phyloP scores from a whole-genome alignment of 1,140 invertebrate genomes.

The Goniozus legneri region DNA sequence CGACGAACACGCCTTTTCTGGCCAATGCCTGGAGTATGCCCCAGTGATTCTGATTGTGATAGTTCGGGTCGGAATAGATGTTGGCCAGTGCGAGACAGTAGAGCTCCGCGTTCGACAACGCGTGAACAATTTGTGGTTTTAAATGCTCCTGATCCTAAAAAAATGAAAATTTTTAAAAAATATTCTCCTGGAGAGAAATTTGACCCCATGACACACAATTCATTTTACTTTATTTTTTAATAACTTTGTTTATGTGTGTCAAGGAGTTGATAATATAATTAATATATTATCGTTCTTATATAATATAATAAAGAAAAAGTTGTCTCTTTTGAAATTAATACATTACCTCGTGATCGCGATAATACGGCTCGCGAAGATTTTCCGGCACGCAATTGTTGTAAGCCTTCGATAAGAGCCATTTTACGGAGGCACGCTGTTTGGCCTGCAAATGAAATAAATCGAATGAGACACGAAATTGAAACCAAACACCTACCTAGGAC shows the following conservation, averaged over 20 bases:
- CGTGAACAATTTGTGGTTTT: conserved; percentile 88
- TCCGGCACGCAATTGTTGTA: conserved; percentile 94
- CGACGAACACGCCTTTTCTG: conserved; percentile 85
- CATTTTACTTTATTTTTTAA: no score
- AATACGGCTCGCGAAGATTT: conserved; percentile 91
- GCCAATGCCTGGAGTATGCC: conserved; percentile 89
- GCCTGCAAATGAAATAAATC: conserved; percentile 71
- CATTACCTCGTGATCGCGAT: conserved; percentile 85
- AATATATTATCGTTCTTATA: not conserved
- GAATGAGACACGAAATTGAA: no score
- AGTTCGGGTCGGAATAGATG: conserved; percentile 95
- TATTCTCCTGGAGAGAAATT: not conserved
- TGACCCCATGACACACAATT: not conserved
- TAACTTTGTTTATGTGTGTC: not conserved
- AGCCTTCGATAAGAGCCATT: conserved; percentile 96
- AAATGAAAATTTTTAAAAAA: conserved; percentile 5
- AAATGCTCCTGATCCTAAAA: conserved; percentile 86
- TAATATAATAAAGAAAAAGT: conserved; percentile 5
- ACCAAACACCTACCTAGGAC: no score
- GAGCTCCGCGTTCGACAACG: conserved; percentile 89
- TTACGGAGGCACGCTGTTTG: conserved; percentile 93
- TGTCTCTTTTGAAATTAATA: not conserved
- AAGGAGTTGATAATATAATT: not conserved
- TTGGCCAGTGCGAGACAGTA: conserved; percentile 94
- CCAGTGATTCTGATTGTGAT: conserved; percentile 92